These are phyloP conservation scores for Beroe forskalii DNA, from an alignment of 37 sponge, comb jelly and placozoan genomes.

Conservation along the genomic window DNA sequence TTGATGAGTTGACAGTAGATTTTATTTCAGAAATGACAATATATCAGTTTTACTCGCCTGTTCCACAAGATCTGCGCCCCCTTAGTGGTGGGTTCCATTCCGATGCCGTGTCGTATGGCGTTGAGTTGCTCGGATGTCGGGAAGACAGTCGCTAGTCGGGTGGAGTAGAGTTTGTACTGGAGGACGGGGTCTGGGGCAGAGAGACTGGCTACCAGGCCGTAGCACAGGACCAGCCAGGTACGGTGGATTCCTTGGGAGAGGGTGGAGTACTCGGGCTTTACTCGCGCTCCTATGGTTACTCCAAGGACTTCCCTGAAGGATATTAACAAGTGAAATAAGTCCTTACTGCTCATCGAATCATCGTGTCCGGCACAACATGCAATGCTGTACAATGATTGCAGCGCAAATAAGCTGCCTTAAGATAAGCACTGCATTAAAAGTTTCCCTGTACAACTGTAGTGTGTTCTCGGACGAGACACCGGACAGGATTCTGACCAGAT, in stretches of 20 bases:
- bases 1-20: too few relatives aligned
- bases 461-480: background rate
- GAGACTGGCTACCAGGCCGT: background rate
- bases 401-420: too few relatives aligned
- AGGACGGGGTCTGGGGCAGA: background rate
- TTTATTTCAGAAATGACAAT: too few relatives aligned
- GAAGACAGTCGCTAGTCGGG: constrained; percentile 3
- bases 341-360: too few relatives aligned
- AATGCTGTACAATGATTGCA: too few relatives aligned
- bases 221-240: background rate
- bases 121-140: background rate
- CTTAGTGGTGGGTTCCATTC: background rate
- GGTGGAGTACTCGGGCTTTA: background rate
- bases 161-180: constrained; percentile 17
- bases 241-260: background rate
- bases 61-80: constrained; percentile 11
- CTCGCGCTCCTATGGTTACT: background rate
- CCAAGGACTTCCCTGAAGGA: constrained; percentile 28
- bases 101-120: background rate
- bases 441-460: constrained; percentile 14
- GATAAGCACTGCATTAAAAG: background rate
- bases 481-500: background rate
- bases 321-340: too few relatives aligned
- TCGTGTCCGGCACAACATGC: too few relatives aligned
- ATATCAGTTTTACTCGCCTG: background rate